These are phyloP conservation scores for Pseudococcus longispinus DNA, from an alignment of 2,888 invertebrate genomes.

Conservation along the genomic window DNA sequence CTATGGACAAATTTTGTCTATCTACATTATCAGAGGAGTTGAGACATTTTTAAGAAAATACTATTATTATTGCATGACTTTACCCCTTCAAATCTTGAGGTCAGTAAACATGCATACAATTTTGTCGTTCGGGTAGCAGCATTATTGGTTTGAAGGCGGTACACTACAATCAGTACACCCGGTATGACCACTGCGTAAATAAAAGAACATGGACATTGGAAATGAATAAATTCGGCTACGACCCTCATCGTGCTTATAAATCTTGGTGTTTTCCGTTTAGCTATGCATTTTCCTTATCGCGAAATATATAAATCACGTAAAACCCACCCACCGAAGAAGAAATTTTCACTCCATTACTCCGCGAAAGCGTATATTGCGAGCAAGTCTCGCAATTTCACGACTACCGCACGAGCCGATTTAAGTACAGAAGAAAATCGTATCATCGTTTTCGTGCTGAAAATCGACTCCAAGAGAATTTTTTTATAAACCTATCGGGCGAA, in stretches of 20 bases:
- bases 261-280: not conserved
- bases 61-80: no score
- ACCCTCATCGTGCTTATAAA: slow-evolving; percentile 16
- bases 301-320: slow-evolving; percentile 16
- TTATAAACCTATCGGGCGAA: not conserved
- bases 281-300: slow-evolving; percentile 18
- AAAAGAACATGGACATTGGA: not conserved
- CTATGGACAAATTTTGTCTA: no score
- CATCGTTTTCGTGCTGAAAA: not conserved
- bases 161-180: no score
- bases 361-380: not conserved
- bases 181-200: no score
- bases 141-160: no score
- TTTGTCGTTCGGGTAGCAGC: no score
- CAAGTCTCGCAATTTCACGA: not conserved
- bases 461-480: not conserved
- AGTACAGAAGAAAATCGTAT: not conserved
- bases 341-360: slow-evolving; percentile 28
- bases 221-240: not conserved
- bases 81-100: no score
- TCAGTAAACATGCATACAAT: no score
- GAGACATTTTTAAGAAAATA: no score
- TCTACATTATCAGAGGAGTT: no score
- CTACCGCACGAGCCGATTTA: not conserved
- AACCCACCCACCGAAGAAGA: not conserved